phyloP scores from a whole-genome alignment of 1,140 invertebrate species.

The Aphis craccivora region DNA sequence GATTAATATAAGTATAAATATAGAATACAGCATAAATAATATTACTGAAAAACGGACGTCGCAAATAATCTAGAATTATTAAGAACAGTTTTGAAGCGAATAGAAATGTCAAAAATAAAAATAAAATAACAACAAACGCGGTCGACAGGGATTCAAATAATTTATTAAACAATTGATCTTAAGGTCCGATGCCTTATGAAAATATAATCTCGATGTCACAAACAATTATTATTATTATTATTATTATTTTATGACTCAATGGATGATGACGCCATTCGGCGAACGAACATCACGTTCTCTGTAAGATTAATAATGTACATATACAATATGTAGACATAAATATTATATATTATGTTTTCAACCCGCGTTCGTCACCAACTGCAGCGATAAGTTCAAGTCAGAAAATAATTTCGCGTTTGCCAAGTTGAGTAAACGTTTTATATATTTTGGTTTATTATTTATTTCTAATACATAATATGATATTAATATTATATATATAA shows the following conservation, averaged over 20 bases:
- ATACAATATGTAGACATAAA: background rate
- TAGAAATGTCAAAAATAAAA: background rate
- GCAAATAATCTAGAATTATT: background rate
- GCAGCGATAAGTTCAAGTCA: background rate
- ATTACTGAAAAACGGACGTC: background rate
- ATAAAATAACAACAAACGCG: background rate
- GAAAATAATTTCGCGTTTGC: background rate
- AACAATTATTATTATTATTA: background rate
- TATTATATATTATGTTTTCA: background rate
- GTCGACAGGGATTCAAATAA: background rate
- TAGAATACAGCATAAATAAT: background rate
- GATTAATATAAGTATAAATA: background rate
- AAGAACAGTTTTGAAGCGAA: background rate
- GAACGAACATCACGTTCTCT: background rate
- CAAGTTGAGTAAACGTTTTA: background rate
- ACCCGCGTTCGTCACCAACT: background rate
- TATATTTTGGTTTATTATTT: background rate
- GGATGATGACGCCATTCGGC: background rate
- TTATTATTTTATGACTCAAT: background rate
- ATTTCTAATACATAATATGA: background rate
- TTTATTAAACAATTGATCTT: background rate
- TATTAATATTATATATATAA: too few relatives aligned
- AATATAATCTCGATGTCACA: background rate
- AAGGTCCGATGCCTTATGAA: background rate
- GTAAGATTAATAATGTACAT: background rate